phyloP scores from a whole-genome alignment of 2,888 invertebrate genomes.

The Zeuzera pyrina region DNA sequence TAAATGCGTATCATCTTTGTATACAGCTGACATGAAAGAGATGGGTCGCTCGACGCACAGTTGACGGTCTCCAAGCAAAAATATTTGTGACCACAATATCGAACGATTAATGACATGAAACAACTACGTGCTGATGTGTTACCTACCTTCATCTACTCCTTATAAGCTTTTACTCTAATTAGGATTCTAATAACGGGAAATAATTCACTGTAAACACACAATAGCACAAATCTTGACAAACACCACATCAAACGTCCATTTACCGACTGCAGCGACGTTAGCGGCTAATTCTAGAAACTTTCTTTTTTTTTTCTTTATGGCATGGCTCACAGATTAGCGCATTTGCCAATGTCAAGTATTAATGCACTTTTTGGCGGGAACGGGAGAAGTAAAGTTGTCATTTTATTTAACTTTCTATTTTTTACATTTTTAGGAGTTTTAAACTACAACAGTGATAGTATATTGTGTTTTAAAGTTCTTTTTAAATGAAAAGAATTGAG shows the following conservation, averaged over 20 bases:
- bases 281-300: slow-evolving; percentile 51
- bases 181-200: slow-evolving; percentile 57
- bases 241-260: slow-evolving; percentile 77
- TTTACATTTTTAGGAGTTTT: too few relatives aligned
- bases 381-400: too few relatives aligned
- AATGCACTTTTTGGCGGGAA: too few relatives aligned
- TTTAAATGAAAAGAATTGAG: too few relatives aligned
- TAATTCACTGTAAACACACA: slow-evolving; percentile 77
- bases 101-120: slow-evolving; percentile 19
- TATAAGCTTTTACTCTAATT: slow-evolving; percentile 58
- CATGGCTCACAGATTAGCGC: too few relatives aligned
- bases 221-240: slow-evolving; percentile 76
- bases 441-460: too few relatives aligned
- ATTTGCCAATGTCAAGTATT: too few relatives aligned
- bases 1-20: slow-evolving; percentile 70
- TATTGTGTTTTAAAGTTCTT: too few relatives aligned
- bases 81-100: slow-evolving; percentile 30
- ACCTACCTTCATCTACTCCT: slow-evolving; percentile 80
- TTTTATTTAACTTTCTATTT: too few relatives aligned
- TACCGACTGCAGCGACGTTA: slow-evolving; percentile 74
- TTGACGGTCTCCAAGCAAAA: slow-evolving; percentile 52
- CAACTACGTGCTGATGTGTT: slow-evolving; percentile 18
- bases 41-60: slow-evolving; percentile 54
- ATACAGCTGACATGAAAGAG: slow-evolving; percentile 69
- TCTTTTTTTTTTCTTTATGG: slow-evolving; percentile 34